These are phyloP conservation scores for Burhinus bistriatus DNA, from an alignment of 2,113 vertebrate genomes.

Conservation along the genomic window DNA sequence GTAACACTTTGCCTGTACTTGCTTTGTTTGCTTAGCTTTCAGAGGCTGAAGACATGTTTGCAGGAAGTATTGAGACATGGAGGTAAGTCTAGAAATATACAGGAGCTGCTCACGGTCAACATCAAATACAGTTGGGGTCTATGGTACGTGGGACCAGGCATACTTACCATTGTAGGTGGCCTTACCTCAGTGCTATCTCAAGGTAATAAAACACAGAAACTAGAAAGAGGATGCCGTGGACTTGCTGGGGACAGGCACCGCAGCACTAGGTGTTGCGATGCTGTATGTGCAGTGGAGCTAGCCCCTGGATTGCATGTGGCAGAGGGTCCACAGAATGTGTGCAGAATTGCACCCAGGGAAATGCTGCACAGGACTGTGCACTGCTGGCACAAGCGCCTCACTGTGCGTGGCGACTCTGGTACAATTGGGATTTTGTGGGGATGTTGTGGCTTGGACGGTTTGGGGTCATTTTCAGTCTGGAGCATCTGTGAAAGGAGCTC, in stretches of 20 bases:
- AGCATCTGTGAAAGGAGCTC: neutral
- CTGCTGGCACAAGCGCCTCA: accelerated
- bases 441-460: neutral
- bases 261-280: accelerated
- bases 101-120: neutral
- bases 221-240: neutral
- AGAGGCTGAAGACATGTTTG: neutral
- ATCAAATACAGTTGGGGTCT: neutral
- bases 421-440: accelerated
- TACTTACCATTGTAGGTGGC: neutral
- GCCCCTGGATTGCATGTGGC: too few relatives aligned
- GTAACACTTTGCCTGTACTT: neutral
- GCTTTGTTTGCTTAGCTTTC: neutral
- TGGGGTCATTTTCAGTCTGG: neutral
- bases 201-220: neutral
- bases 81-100: neutral
- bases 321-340: too few relatives aligned
- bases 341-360: accelerated
- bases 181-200: neutral
- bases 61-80: neutral
- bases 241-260: accelerated
- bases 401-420: accelerated
- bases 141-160: neutral
- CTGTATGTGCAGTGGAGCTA: neutral
- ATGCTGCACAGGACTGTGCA: neutral